phyloP scores from a whole-genome alignment of 2,113 vertebrate genomes.

The Ondatra zibethicus region DNA sequence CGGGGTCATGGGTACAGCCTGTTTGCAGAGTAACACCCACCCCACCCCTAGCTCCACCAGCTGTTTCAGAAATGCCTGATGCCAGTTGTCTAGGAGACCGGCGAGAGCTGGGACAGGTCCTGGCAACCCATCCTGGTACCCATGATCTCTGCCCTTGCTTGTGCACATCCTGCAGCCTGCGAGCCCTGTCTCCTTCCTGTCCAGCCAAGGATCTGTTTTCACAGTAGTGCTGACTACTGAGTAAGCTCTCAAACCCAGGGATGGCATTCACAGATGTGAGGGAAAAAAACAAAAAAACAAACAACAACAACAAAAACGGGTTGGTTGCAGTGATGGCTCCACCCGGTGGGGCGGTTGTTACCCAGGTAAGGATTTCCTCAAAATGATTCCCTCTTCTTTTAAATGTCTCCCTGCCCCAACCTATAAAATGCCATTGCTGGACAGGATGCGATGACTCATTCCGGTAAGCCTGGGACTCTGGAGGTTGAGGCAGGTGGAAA shows the following conservation, averaged over 20 bases:
- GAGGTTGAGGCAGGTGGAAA: neutral
- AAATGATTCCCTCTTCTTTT: neutral
- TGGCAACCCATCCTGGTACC: neutral
- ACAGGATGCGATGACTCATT: neutral
- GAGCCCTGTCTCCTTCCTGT: neutral
- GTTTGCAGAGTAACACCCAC: slow-evolving; percentile 75
- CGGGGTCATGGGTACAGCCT: slow-evolving; percentile 76
- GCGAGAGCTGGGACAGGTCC: neutral
- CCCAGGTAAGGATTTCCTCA: neutral
- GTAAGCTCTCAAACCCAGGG: neutral
- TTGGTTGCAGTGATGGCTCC: neutral
- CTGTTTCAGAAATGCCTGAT: slow-evolving; percentile 79
- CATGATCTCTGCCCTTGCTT: neutral
- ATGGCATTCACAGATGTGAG: neutral
- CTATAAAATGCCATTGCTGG: neutral
- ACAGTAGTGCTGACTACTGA: neutral
- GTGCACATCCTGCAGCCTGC: neutral
- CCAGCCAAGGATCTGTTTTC: neutral
- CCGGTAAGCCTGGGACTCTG: neutral
- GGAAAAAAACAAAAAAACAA: neutral
- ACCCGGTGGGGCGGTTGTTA: slow-evolving; percentile 2
- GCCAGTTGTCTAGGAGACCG: slow-evolving; percentile 77
- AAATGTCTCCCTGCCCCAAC: neutral
- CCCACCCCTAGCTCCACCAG: slow-evolving; percentile 74
- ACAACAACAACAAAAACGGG: neutral